phyloP scores from a whole-genome alignment of 2,797 vertebrate species.

The Erpetoichthys calabaricus region DNA sequence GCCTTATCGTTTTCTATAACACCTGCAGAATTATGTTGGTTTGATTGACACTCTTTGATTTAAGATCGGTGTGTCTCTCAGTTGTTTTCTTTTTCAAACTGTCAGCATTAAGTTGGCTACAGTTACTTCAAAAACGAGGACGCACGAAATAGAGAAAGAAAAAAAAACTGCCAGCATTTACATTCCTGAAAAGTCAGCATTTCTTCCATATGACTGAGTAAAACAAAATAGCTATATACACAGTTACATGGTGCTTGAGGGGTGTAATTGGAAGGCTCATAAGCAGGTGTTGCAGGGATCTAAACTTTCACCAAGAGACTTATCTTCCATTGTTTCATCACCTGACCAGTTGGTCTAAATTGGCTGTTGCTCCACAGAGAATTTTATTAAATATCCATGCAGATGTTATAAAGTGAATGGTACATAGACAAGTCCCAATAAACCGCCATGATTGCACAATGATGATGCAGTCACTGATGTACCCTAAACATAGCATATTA shows the following conservation, averaged over 20 bases:
- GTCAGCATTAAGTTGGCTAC: too few relatives aligned
- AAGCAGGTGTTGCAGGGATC: conserved; percentile 8
- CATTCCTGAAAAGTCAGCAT: conserved; percentile 1
- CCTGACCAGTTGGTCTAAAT: conserved; percentile 25
- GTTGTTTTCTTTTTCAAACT: too few relatives aligned
- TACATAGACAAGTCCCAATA: conserved; percentile 17
- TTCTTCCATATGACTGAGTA: conserved; percentile 11
- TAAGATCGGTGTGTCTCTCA: too few relatives aligned
- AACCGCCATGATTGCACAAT: too few relatives aligned
- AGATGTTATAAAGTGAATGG: conserved; percentile 42
- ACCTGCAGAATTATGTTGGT: too few relatives aligned
- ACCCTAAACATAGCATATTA: too few relatives aligned
- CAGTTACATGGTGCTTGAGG: background rate
- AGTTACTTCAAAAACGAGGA: too few relatives aligned
- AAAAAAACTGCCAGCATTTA: too few relatives aligned
- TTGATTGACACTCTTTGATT: too few relatives aligned
- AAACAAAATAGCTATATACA: conserved; percentile 8
- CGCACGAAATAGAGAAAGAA: too few relatives aligned
- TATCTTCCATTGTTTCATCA: conserved; percentile 15
- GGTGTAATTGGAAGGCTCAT: conserved; percentile 7
- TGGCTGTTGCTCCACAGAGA: conserved; percentile 23
- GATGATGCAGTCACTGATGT: background rate
- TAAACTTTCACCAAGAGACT: background rate
- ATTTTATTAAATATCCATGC: conserved; percentile 19
- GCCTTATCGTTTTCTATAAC: too few relatives aligned